Conservation (phyloP, 2,888 invertebrate species). For the Phyto melanocephala region DNA sequence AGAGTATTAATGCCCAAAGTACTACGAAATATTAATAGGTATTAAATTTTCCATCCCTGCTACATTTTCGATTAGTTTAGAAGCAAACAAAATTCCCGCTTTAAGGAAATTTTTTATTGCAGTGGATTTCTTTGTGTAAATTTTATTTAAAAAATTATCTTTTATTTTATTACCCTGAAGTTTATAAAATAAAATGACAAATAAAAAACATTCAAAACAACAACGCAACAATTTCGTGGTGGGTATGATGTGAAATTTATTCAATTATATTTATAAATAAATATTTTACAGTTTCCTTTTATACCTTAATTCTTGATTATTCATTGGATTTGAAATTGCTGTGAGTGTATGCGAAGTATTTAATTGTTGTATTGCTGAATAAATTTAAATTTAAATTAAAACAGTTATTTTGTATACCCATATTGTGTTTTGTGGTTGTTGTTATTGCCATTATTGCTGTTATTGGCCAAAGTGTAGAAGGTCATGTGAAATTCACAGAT, state of each 20-base stretch:
- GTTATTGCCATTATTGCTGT: background rate
- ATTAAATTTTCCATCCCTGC: too few relatives aligned
- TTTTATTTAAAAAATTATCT: too few relatives aligned
- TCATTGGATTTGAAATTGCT: slow-evolving; percentile 4
- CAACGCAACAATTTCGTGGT: too few relatives aligned
- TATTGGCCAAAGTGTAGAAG: slow-evolving; percentile 23
- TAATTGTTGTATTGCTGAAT: background rate
- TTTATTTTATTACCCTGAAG: too few relatives aligned
- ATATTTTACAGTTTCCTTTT: background rate
- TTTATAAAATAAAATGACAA: background rate
- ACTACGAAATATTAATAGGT: too few relatives aligned
- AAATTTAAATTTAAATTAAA: background rate
- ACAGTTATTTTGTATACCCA: slow-evolving; percentile 4
- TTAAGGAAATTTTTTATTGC: too few relatives aligned
- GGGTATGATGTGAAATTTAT: background rate
- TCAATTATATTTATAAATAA: too few relatives aligned
- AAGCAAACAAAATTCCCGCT: too few relatives aligned
- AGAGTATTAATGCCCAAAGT: too few relatives aligned
- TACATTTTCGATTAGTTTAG: too few relatives aligned
- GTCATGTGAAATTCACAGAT: slow-evolving; percentile 60
- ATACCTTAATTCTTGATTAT: background rate
- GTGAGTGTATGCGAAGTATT: background rate
- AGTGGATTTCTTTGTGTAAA: too few relatives aligned
- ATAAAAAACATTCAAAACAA: background rate
- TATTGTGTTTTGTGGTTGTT: background rate